Evolutionary conservation across 2,888 invertebrate genomes (phyloP), one percentile per base, ranked within the genome.

Genomic region (Stictocephala bisonia): DNA sequence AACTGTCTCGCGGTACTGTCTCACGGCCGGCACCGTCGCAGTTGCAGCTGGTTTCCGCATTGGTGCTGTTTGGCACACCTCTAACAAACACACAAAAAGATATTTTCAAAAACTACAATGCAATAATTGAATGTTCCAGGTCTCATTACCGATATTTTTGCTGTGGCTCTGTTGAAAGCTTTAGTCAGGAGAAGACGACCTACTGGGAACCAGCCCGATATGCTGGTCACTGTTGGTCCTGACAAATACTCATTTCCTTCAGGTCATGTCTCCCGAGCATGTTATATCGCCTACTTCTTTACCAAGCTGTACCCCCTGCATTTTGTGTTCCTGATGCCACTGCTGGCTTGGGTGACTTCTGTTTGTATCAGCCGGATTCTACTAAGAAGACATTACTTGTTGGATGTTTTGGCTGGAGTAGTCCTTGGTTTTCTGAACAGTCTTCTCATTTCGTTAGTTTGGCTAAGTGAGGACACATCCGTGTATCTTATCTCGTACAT

Each of bases 231-330:
- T 1, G 77, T 94, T 20, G 93, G 95, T 0, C 93, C 96, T 0
- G 97, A 97, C 84, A 92, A 95, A 80, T 98, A 91, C 83, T 90
- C 92, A 58, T 99, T 99, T 83, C 99, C 98, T 11, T 98, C 97
- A 0, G 80, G 80, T 11, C 98, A 99, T 83, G 91, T 95, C 0
- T 95, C 97, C 26, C 86, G 98, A 78, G 90, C 95, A 0, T 88
- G 91, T 3, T 89, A 93, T 82, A 86, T 97, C 22, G 86, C 91
- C 2, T 89, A 90, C 73, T 92, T 94, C 82, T 91, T 96, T 77
- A 86, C 89, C 3, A 85, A 87, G 75, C 80, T 92, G 22, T 88
- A 88, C 83, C 90, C 92, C 0, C 80, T 87, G 4, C 79, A 58
- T 29, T 18, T 75, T 2, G 26, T 92, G 67, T 88, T 88, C 76